These are phyloP conservation scores for Xanthostigma xanthostigma DNA, from an alignment of 2,888 invertebrate genomes.

Conservation along the genomic window DNA sequence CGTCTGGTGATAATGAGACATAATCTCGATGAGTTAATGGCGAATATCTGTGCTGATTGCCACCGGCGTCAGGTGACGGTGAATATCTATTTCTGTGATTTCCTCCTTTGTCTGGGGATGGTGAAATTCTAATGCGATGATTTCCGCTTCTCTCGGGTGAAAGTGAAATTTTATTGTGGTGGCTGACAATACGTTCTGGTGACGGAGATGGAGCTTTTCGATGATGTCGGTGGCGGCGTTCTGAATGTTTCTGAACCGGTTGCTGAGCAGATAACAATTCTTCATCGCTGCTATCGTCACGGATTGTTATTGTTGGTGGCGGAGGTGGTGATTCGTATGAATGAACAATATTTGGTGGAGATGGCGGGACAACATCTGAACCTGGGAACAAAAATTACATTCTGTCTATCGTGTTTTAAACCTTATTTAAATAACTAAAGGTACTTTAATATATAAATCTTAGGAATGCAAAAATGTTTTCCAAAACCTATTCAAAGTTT, in stretches of 20 bases:
- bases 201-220: too few relatives aligned
- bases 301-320: constrained; percentile 4
- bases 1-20: not conserved
- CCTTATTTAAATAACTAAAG: not conserved
- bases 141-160: constrained; percentile 24
- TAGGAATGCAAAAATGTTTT: too few relatives aligned
- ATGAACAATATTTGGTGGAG: constrained; percentile 18
- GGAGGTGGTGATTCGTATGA: constrained; percentile 1
- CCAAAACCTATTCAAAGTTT: too few relatives aligned
- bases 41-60: constrained; percentile 15
- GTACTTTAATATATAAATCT: not conserved
- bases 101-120: constrained; percentile 23
- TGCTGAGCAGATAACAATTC: too few relatives aligned
- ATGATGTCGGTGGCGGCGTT: too few relatives aligned
- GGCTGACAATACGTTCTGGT: too few relatives aligned
- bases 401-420: constrained; percentile 11
- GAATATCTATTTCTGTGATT: too few relatives aligned
- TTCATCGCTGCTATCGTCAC: constrained; percentile 9
- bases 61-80: constrained; percentile 24
- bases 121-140: constrained; percentile 14
- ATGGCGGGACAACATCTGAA: constrained; percentile 18
- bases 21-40: not conserved
- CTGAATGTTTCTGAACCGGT: too few relatives aligned
- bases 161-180: constrained; percentile 15
- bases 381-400: constrained; percentile 18